phyloP scores from a whole-genome alignment of 2,797 vertebrate species.

The Babyrousa celebensis region DNA sequence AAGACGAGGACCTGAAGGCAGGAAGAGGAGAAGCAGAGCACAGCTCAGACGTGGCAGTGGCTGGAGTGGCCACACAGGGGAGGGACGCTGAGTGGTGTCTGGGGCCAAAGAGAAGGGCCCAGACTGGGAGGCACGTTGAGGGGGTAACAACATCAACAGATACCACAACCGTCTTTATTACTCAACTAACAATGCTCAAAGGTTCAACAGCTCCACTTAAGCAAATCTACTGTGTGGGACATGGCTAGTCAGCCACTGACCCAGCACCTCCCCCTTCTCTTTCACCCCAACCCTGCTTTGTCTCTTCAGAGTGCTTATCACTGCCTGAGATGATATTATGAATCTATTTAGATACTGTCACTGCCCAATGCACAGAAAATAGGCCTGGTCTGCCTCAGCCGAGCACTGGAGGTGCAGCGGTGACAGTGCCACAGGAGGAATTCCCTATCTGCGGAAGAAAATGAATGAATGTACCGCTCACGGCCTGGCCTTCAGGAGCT shows the following conservation, averaged over 20 bases:
- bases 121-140: not conserved
- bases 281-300: not conserved
- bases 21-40: not conserved
- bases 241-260: fast-evolving
- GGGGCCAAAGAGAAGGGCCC: not conserved
- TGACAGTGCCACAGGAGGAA: not conserved
- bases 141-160: fast-evolving
- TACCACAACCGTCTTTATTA: not conserved
- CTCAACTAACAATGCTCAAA: not conserved
- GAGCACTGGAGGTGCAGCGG: not conserved
- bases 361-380: not conserved
- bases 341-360: fast-evolving
- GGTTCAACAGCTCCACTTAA: not conserved
- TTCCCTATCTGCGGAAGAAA: not conserved
- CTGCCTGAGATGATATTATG: not conserved
- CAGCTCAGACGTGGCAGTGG: fast-evolving
- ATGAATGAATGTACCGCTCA: not conserved
- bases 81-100: fast-evolving
- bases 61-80: not conserved
- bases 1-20: not conserved
- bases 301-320: not conserved
- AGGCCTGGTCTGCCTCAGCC: not conserved
- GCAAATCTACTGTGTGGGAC: not conserved
- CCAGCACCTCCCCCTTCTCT: not conserved
- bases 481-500: not conserved